Conservation (phyloP, 1,140 invertebrate genomes). For the Pemphigus obesinymphae region DNA sequence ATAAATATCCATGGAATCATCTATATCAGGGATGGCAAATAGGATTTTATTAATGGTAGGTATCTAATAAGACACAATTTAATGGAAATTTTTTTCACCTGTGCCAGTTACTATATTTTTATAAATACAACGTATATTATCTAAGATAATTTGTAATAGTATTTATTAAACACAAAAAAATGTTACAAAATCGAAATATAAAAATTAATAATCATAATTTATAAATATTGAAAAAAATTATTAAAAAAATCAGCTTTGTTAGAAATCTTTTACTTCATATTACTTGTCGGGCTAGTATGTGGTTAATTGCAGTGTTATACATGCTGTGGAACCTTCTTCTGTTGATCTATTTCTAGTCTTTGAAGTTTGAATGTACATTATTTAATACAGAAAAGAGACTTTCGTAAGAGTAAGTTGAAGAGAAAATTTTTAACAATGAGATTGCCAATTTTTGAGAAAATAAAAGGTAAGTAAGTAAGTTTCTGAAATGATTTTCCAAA, state of each 20-base stretch:
- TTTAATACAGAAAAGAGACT: background rate
- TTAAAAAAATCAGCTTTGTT: background rate
- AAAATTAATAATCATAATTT: no score
- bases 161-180: background rate
- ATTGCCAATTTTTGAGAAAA: background rate
- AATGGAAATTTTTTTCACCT: background rate
- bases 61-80: background rate
- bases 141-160: background rate
- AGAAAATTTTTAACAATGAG: slow-evolving; percentile 4
- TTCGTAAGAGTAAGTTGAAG: background rate
- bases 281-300: background rate
- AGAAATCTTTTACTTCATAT: background rate
- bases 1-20: no score
- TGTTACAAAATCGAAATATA: no score
- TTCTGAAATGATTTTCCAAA: background rate
- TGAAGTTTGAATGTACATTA: slow-evolving; percentile 4
- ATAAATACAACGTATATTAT: background rate
- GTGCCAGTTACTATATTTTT: background rate
- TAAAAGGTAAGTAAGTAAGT: no score
- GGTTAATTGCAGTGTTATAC: background rate
- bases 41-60: no score
- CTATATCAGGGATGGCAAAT: background rate
- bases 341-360: background rate
- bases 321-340: background rate
- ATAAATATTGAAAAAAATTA: background rate